Evolutionary conservation across 2,888 invertebrate genomes (phyloP).

Genomic region (Bibio marci): DNA sequence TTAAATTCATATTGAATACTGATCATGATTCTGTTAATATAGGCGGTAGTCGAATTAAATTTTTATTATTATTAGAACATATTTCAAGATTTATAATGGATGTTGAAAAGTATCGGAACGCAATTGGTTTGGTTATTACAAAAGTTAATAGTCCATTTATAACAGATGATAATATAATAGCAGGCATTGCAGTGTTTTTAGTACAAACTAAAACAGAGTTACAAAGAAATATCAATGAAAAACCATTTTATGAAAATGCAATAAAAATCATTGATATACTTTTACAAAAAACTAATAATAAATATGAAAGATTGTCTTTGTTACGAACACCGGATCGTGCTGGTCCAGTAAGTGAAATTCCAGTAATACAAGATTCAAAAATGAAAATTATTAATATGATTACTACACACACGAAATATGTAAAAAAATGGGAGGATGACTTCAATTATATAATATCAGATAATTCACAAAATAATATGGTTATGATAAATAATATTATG

Average conservation of each 20-base stretch:
- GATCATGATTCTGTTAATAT: constrained; percentile 12
- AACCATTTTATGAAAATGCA: constrained; percentile 2
- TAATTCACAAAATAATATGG: neutral
- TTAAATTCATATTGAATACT: constrained; percentile 15
- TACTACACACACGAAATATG: neutral
- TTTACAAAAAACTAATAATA: neutral
- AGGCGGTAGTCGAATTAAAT: neutral
- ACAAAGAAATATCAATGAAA: neutral
- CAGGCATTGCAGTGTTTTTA: too few relatives aligned
- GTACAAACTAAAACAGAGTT: neutral
- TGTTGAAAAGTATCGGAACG: constrained; percentile 2
- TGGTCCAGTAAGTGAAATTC: neutral
- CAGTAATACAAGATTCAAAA: neutral
- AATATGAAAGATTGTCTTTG: constrained; percentile 2
- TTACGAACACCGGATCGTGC: constrained; percentile 5
- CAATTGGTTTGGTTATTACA: constrained; percentile 8
- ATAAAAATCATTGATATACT: neutral
- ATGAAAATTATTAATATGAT: neutral
- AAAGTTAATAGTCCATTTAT: neutral
- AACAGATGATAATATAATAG: neutral
- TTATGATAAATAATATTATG: too few relatives aligned
- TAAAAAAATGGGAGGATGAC: neutral
- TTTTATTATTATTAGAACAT: neutral
- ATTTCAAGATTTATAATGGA: constrained; percentile 3
- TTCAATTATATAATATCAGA: constrained; percentile 4